phyloP scores from a whole-genome alignment of 2,888 invertebrate species.

The Pheosia gnoma region DNA sequence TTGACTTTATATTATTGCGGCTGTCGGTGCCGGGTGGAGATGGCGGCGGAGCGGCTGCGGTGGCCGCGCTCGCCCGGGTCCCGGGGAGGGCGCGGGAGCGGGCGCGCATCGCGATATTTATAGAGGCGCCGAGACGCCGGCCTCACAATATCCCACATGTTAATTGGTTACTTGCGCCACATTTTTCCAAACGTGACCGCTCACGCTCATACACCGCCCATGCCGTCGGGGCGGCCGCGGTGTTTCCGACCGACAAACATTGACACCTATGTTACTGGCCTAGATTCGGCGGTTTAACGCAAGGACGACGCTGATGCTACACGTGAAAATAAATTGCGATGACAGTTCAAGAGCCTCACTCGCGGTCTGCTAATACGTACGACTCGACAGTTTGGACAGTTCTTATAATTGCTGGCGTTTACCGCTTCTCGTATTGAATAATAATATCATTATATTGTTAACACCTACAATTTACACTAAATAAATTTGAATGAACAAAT shows the following conservation, averaged over 20 bases:
- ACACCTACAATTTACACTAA: not conserved
- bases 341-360: conserved; percentile 46
- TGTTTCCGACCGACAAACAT: conserved; percentile 75
- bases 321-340: conserved; percentile 49
- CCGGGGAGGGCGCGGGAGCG: conserved; percentile 46
- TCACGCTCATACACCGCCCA: conserved; percentile 68
- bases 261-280: conserved; percentile 78
- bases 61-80: conserved; percentile 43
- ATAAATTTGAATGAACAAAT: not conserved
- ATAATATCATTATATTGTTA: not conserved
- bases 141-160: conserved; percentile 75
- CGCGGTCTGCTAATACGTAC: conserved; percentile 12
- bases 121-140: conserved; percentile 79
- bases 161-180: conserved; percentile 79
- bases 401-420: not conserved
- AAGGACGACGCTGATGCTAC: conserved; percentile 50
- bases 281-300: conserved; percentile 61
- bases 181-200: conserved; percentile 76
- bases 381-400: conserved; percentile 7
- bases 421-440: not conserved
- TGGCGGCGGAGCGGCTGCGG: conserved; percentile 53
- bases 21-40: conserved; percentile 57
- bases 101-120: conserved; percentile 65
- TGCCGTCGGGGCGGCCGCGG: conserved; percentile 65
- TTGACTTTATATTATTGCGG: conserved; percentile 55